Base-by-base conservation (phyloP, 2,888 invertebrate genomes). In the Thera obeliscata region DNA sequence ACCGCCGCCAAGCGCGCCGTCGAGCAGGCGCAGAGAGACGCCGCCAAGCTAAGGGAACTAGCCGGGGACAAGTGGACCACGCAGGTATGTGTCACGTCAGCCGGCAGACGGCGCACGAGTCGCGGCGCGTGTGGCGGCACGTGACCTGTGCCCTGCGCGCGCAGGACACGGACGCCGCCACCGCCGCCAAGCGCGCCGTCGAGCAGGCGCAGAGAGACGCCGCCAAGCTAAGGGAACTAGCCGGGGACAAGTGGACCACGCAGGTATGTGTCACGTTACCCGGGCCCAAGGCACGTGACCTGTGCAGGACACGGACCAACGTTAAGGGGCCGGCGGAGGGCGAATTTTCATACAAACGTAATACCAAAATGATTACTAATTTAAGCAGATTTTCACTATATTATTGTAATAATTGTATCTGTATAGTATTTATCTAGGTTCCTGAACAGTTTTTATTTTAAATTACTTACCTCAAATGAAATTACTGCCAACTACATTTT, bases 191-290 rank as follows among this genome's bases (percentile, higher is more conserved):
- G 94, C 96, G 96, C 74, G 88, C 94, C 76, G 96, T 99, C 64
- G 99, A 99, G 93, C 99, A 99, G 90, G 95, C 97, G 84, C 99
- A 99, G 94, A 94, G 99, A 62, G 97, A 98, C 73, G 98, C 98
- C 87, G 99, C 98, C 49, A 97, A 97, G 87, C 92, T 94, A 35
- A 94, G 99, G 62, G 96, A 97, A 82, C 97, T 97, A 69, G 94
- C 86, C 66, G 96, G 96, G 57, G 87, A 94, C 35, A 94, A 95
- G 79, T 98, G 98, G 98, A 95, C 96, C 63, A 75, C 75, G 46
- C 74, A 74, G 74, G 75, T 75, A 61, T 22, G 3, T 22, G 9
- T 9, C 9, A 41, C 41, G 5, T 41, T 3, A 41, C 6, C 41
- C 6, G 41, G 6, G 41, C 41, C 6, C 41, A 7, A 1, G 41